Percentiles rank a stretch among this genome's conserved stretches.
These are phyloP conservation scores for Thysanoteuthis rhombus DNA, from an alignment of 2,888 invertebrate genomes.

Conservation along the genomic window DNA sequence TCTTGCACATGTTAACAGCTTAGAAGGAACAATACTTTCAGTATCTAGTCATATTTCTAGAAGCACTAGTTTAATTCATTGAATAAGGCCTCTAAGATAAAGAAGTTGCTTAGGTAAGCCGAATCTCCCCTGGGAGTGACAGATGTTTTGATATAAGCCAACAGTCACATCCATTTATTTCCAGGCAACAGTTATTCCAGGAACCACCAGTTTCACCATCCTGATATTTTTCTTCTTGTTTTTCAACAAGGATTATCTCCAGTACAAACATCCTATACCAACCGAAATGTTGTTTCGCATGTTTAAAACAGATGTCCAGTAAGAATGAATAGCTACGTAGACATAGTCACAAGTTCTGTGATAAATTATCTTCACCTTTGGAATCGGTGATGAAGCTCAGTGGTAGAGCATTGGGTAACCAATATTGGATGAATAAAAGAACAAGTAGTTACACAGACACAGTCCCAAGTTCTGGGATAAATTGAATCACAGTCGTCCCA, in stretches of 20 bases:
- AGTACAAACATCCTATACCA: not conserved
- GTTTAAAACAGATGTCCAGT: not conserved
- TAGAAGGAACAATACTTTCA: too few relatives aligned
- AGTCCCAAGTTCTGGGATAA: too few relatives aligned
- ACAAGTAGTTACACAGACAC: too few relatives aligned
- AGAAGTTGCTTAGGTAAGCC: not conserved
- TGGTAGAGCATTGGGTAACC: not conserved
- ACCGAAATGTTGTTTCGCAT: not conserved
- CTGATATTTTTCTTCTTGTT: not conserved
- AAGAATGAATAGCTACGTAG: not conserved
- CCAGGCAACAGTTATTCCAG: not conserved
- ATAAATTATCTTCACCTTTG: not conserved
- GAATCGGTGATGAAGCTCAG: not conserved
- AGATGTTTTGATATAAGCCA: not conserved
- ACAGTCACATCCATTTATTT: not conserved
- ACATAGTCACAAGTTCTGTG: not conserved
- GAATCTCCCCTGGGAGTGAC: not conserved
- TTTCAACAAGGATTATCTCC: not conserved
- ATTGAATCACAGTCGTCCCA: too few relatives aligned
- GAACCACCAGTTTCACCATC: not conserved
- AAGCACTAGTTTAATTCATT: not conserved
- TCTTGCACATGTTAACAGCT: too few relatives aligned
- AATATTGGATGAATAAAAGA: not conserved
- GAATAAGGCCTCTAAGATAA: not conserved
- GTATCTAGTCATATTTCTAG: too few relatives aligned